Base-by-base conservation (phyloP, 2,797 vertebrate species). In the Hyperoplus lanceolatus region DNA sequence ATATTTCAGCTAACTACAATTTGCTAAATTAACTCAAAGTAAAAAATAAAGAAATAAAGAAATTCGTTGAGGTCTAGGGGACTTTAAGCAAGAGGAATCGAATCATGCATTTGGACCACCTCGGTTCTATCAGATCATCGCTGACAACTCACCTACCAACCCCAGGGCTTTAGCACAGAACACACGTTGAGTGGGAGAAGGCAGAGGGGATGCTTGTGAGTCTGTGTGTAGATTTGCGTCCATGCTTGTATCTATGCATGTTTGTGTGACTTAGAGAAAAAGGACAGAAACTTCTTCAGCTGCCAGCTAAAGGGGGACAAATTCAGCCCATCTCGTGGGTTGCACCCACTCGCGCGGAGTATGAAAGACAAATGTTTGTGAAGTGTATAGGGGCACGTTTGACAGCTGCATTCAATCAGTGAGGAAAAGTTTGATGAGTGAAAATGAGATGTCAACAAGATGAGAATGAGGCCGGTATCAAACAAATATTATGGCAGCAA, bases 361-460 rank as follows among this genome's bases (percentile, higher is more conserved):
- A 49, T 56, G 79, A 92, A 93, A 90, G 91, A 91, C 86, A 72
- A 79, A 83, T 73, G 83, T 85, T 68, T 83, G 82, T 48, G 69
- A 80, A 55, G 73, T 63, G 68, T 66, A 39, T 80, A 76, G 81
- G 42, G 12, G 4, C 66, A 39, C 38, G n/a, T 78, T 78, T 90
- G 90, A 89, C 87, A 89, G 87, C 79, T 85, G 77, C 51, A 81
- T 77, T 88, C 86, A 84, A 68, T 91, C 85, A 77, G 78, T 2
- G 45, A 61, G 64, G 71, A 77, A 60, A 68, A 81, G 90, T 72
- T 43, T 87, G 91, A 90, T 77, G 74, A 81, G 68, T 73, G 79
- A 87, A 92, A 92, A 93, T 91, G 82, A 93, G 86, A 91, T 79
- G 85, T 91, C 93, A 88, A 84, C 78, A 79, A 77, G 73, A 86